These are phyloP conservation scores for Eurytoma adleriae DNA, from an alignment of 2,888 invertebrate species.

Conservation along the genomic window DNA sequence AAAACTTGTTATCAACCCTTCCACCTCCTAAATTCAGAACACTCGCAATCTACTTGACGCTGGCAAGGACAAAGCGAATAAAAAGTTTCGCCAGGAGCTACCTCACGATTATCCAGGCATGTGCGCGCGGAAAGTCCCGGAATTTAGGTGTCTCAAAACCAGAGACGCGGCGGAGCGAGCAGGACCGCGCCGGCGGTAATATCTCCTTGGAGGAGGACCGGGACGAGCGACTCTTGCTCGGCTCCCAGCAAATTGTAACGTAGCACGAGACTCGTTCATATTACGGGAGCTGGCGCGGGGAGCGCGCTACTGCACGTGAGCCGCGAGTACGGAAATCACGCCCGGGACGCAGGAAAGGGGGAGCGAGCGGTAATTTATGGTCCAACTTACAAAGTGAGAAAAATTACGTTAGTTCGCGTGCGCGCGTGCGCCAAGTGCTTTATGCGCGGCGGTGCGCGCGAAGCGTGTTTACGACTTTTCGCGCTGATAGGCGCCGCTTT, in stretches of 20 bases:
- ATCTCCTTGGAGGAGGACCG: slow-evolving; percentile 29
- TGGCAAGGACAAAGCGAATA: too few relatives aligned
- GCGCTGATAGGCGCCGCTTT: background rate
- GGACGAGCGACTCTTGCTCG: slow-evolving; percentile 15
- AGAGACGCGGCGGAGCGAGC: slow-evolving; percentile 12
- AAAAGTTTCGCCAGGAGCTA: slow-evolving; percentile 2
- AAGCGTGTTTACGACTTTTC: slow-evolving; percentile 45
- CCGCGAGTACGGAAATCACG: slow-evolving; percentile 59
- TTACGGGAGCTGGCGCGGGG: slow-evolving; percentile 7
- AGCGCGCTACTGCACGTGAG: slow-evolving; percentile 25
- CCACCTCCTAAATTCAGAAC: too few relatives aligned
- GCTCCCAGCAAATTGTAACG: slow-evolving; percentile 64
- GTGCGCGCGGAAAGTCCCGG: slow-evolving; percentile 15
- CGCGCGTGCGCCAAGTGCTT: slow-evolving; percentile 67
- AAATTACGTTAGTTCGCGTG: slow-evolving; percentile 70
- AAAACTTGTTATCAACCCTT: too few relatives aligned
- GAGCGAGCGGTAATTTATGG: slow-evolving; percentile 69
- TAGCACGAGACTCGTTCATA: slow-evolving; percentile 60
- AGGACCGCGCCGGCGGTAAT: slow-evolving; percentile 5
- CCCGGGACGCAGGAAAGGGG: slow-evolving; percentile 24
- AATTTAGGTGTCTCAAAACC: slow-evolving; percentile 54
- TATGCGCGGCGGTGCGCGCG: slow-evolving; percentile 58
- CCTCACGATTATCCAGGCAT: slow-evolving; percentile 41
- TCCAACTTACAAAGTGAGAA: slow-evolving; percentile 74
- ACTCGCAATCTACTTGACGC: too few relatives aligned